Conservation (phyloP, 2,888 invertebrate genomes). For the Drosophila buzzatii region DNA sequence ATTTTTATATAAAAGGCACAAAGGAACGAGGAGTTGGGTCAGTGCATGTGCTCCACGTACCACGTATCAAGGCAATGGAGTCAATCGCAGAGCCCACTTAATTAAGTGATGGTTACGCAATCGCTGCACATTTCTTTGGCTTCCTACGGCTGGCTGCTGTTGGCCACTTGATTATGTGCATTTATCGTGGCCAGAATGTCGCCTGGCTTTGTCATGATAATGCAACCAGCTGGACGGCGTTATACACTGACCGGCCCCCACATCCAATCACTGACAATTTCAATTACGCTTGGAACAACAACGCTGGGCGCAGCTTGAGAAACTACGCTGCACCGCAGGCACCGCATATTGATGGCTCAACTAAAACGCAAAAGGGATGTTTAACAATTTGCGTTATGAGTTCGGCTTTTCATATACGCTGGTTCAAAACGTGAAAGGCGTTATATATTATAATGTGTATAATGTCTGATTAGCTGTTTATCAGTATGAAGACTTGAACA, state of each 20-base stretch:
- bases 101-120: conserved; percentile 43
- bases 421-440: background rate
- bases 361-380: conserved; percentile 6
- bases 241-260: conserved; percentile 9
- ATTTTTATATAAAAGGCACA: no score
- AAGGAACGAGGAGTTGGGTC: no score
- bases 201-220: conserved; percentile 15
- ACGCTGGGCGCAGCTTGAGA: background rate
- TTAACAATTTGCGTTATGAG: conserved; percentile 12
- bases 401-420: no score
- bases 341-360: conserved; percentile 28
- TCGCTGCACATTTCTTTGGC: conserved; percentile 12
- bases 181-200: conserved; percentile 8
- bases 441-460: background rate
- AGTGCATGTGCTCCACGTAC: background rate
- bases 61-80: background rate
- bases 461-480: background rate
- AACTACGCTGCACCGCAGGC: conserved; percentile 1
- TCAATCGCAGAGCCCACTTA: conserved; percentile 37
- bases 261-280: conserved; percentile 28
- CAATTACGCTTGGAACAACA: conserved; percentile 53
- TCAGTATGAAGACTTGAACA: no score
- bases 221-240: conserved; percentile 40
- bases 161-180: conserved; percentile 27
- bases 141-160: background rate